Evolutionary conservation across 2,797 vertebrate species (phyloP).

Genomic region (Lutjanus campechanus): DNA sequence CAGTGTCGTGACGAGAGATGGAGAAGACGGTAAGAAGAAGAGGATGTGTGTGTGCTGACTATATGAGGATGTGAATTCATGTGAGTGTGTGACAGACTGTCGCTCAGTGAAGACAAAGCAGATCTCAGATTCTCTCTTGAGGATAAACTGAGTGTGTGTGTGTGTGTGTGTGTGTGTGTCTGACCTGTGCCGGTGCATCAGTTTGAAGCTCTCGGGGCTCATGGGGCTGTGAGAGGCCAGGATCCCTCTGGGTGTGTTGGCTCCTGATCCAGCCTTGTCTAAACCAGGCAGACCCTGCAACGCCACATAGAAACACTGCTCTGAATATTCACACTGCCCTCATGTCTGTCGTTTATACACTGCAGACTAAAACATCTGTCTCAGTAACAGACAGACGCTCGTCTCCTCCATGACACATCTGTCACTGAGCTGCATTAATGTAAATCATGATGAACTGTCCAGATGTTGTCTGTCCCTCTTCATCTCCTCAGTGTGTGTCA

Average conservation of each 20-base stretch:
- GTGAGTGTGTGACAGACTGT: not conserved
- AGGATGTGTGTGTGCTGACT: constrained; percentile 5
- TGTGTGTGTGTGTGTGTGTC: constrained; percentile 23
- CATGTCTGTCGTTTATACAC: too few species aligned
- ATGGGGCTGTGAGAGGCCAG: constrained; percentile 92
- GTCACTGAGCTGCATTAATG: too few species aligned
- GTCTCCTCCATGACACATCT: too few species aligned
- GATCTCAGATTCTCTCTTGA: not conserved
- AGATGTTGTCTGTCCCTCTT: too few species aligned
- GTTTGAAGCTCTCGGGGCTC: constrained; percentile 94
- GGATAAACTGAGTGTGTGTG: not conserved
- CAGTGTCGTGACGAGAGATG: not conserved
- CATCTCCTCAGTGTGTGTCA: too few species aligned
- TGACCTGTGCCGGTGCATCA: constrained; percentile 95
- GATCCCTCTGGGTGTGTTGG: constrained; percentile 88
- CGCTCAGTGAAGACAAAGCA: too few species aligned
- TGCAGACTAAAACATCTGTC: too few species aligned
- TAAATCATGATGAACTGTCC: too few species aligned
- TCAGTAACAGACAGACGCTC: too few species aligned
- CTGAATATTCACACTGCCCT: constrained; percentile 73
- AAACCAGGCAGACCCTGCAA: constrained; percentile 94
- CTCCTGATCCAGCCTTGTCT: constrained; percentile 90
- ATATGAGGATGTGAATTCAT: not conserved
- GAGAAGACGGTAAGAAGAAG: constrained; percentile 6
- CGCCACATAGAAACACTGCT: constrained; percentile 78